Evolutionary conservation across 2,888 invertebrate genomes (phyloP).

Genomic region (Nowickia ferox): DNA sequence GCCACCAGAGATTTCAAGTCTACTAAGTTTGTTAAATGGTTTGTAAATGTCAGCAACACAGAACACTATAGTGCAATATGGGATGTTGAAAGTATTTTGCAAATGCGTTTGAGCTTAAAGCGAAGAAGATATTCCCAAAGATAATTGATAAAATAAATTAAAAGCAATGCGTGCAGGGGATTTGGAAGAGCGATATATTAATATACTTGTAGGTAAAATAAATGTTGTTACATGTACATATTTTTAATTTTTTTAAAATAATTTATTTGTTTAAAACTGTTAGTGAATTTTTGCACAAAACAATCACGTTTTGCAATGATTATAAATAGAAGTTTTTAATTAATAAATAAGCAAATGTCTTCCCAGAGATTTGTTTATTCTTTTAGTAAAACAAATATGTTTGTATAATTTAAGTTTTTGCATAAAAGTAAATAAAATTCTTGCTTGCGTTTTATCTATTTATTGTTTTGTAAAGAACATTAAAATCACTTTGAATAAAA

Average conservation of each 20-base stretch:
- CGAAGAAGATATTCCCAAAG: conserved; percentile 21
- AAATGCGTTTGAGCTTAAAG: neutral
- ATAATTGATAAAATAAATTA: conserved; percentile 29
- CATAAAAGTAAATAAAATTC: neutral
- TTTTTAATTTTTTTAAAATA: neutral
- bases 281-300: too few species aligned
- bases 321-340: neutral
- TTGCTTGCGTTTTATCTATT: neutral
- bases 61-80: neutral
- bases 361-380: neutral
- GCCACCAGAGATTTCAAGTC: conserved; percentile 42
- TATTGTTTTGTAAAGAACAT: conserved; percentile 13
- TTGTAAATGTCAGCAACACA: conserved; percentile 40
- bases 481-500: conserved; percentile 63
- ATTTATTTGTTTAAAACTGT: neutral
- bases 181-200: neutral
- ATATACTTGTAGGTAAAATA: neutral
- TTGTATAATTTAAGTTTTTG: neutral
- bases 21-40: conserved; percentile 54
- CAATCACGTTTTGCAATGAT: neutral
- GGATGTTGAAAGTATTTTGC: neutral
- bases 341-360: neutral
- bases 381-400: neutral
- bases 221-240: neutral
- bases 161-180: neutral